Percentiles rank a stretch among this genome's conserved stretches.
phyloP scores from a whole-genome alignment of 35 echinoderm and acorn worm genomes.

The Anneissia japonica region DNA sequence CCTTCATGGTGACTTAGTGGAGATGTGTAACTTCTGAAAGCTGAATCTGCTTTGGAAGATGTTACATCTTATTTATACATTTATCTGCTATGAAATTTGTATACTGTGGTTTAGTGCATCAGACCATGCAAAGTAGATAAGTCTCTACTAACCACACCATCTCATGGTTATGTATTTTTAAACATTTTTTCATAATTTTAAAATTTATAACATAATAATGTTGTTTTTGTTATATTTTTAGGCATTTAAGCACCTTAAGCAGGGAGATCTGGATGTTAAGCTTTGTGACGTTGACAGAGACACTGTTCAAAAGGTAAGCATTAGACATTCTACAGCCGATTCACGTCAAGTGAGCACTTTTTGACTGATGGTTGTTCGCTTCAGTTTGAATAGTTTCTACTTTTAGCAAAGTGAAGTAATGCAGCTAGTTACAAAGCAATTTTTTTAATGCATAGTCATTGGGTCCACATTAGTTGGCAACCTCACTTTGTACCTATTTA shows the following conservation, averaged over 20 bases:
- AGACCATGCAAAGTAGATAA: too few relatives aligned
- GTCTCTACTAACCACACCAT: too few relatives aligned
- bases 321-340: neutral
- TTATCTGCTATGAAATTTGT: too few relatives aligned
- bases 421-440: too few relatives aligned
- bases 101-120: too few relatives aligned
- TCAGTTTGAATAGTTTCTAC: neutral
- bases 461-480: too few relatives aligned
- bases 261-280: slow-evolving; percentile 17
- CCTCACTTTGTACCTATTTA: too few relatives aligned
- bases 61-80: too few relatives aligned
- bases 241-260: neutral
- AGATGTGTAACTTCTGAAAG: too few relatives aligned
- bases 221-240: neutral
- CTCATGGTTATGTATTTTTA: neutral
- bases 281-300: slow-evolving; percentile 24
- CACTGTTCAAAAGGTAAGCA: slow-evolving; percentile 16
- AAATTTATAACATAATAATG: neutral
- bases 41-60: too few relatives aligned
- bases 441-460: too few relatives aligned
- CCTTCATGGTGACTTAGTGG: too few relatives aligned
- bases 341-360: neutral
- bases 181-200: neutral
- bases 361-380: neutral
- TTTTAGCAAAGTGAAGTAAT: neutral